Conservation (phyloP, 1,140 invertebrate species). For the Musca domestica region DNA sequence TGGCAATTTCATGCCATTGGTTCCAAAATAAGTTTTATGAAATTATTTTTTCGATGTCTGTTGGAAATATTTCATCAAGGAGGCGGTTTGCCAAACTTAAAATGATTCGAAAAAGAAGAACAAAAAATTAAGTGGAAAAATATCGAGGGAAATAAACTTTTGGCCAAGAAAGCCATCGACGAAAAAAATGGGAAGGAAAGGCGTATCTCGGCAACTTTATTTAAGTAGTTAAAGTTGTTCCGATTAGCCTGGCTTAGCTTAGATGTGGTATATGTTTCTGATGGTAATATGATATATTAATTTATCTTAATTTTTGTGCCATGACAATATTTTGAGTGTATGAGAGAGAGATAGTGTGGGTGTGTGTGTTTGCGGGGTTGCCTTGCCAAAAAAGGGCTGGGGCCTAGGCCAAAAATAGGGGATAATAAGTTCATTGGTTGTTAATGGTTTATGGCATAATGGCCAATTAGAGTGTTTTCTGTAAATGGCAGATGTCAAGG, state of each 20-base stretch:
- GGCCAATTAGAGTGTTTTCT: too few relatives aligned
- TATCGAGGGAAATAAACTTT: background rate
- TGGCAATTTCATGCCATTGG: too few relatives aligned
- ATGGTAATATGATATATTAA: slow-evolving; percentile 18
- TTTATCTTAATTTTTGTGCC: slow-evolving; percentile 19
- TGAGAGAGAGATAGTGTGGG: too few relatives aligned
- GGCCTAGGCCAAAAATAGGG: too few relatives aligned
- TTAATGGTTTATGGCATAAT: too few relatives aligned
- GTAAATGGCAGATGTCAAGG: too few relatives aligned
- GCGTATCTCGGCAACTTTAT: background rate
- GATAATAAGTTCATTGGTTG: too few relatives aligned
- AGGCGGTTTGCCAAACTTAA: background rate
- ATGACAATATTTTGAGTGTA: background rate
- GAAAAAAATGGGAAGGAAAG: background rate
- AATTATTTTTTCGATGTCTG: slow-evolving; percentile 3
- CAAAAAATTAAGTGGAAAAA: background rate
- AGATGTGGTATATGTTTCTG: slow-evolving; percentile 9
- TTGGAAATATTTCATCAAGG: slow-evolving; percentile 16
- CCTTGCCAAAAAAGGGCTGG: too few relatives aligned
- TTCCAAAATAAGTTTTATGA: background rate
- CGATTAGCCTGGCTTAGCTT: background rate
- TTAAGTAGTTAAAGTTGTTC: slow-evolving; percentile 16
- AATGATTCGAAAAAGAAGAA: background rate
- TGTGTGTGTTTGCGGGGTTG: too few relatives aligned
- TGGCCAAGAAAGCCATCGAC: background rate